Percentiles rank a stretch among this genome's conserved stretches.
These are phyloP conservation scores for Parambassis ranga DNA, from an alignment of 2,797 vertebrate species.

Conservation along the genomic window DNA sequence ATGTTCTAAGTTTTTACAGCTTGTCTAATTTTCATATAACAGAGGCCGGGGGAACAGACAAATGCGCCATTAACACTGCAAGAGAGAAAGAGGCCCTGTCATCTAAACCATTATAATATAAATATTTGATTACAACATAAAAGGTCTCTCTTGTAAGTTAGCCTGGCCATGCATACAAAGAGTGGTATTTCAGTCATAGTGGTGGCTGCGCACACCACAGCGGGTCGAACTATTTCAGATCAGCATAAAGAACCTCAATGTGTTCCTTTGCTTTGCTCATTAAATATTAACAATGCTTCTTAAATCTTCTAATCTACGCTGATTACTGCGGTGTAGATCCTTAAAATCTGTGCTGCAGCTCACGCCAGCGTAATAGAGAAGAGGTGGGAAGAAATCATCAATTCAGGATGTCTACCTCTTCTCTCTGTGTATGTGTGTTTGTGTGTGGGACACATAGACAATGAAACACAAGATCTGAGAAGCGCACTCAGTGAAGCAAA, in stretches of 20 bases:
- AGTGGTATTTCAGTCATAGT: constrained; percentile 13
- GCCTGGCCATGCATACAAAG: constrained; percentile 53
- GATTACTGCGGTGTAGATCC: constrained; percentile 24
- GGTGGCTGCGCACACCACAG: constrained; percentile 16
- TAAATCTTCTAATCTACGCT: constrained; percentile 47
- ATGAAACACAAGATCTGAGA: background rate
- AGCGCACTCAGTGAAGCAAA: background rate
- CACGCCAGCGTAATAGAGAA: background rate
- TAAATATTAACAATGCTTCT: constrained; percentile 58
- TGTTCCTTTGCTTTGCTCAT: constrained; percentile 41
- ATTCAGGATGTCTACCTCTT: constrained; percentile 14
- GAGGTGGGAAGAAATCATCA: constrained; percentile 11
- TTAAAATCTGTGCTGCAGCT: constrained; percentile 29
- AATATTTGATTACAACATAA: constrained; percentile 76
- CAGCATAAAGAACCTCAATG: constrained; percentile 42
- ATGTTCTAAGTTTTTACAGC: constrained; percentile 37
- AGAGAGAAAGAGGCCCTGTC: constrained; percentile 51
- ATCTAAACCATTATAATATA: constrained; percentile 69
- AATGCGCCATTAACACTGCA: constrained; percentile 57
- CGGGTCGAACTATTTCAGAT: constrained; percentile 41
- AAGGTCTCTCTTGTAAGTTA: constrained; percentile 59
- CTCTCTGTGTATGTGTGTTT: background rate
- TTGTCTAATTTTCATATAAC: constrained; percentile 36
- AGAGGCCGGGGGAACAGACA: constrained; percentile 14
- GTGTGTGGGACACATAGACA: background rate